These are phyloP conservation scores for Galendromus occidentalis DNA, from an alignment of 1,140 invertebrate genomes.

Conservation along the genomic window DNA sequence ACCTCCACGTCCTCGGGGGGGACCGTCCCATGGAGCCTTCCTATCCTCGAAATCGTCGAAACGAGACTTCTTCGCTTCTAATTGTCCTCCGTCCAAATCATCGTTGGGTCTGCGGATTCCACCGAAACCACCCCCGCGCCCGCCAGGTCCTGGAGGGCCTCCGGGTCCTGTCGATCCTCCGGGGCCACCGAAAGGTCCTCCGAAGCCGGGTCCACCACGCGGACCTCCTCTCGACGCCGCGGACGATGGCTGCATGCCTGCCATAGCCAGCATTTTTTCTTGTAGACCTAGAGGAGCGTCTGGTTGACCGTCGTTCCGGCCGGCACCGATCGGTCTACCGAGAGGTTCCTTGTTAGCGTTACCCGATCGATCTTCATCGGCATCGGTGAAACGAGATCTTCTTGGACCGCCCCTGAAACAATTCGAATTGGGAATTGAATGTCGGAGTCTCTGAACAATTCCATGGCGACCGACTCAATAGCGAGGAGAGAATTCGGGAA, in stretches of 20 bases:
- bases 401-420: not conserved
- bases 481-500: no score
- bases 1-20: not conserved
- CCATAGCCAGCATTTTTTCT: constrained; percentile 5
- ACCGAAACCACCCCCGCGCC: not conserved
- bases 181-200: not conserved
- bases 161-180: not conserved
- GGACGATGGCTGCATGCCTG: not conserved
- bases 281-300: not conserved
- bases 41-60: not conserved
- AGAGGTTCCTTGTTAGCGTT: constrained; percentile 3
- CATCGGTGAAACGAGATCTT: not conserved
- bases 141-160: not conserved
- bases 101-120: not conserved
- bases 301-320: not conserved
- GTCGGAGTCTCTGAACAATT: no score
- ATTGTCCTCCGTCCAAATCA: not conserved
- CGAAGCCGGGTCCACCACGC: not conserved
- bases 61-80: not conserved
- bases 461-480: no score
- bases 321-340: not conserved
- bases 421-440: no score
- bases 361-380: not conserved
- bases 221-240: not conserved
- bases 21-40: not conserved